phyloP scores from a whole-genome alignment of 1,140 invertebrate genomes.

The Druon quercuslanigerum region DNA sequence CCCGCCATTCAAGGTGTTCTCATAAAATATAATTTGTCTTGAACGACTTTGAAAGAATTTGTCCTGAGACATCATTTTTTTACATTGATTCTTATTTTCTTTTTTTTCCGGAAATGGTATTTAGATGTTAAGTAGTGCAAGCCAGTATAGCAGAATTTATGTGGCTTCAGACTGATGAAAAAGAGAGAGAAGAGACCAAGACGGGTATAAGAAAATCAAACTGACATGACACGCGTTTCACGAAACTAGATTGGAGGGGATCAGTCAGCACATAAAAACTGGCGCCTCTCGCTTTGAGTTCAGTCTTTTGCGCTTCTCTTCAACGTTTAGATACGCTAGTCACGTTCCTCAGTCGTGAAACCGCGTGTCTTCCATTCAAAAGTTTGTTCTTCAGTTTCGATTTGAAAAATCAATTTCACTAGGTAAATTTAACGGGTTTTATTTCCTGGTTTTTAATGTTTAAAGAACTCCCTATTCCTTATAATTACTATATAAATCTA shows the following conservation, averaged over 20 bases:
- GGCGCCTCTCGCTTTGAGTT: background rate
- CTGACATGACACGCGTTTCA: slow-evolving; percentile 32
- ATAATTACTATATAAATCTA: too few relatives aligned
- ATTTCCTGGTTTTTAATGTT: background rate
- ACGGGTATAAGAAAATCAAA: slow-evolving; percentile 21
- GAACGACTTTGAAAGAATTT: too few relatives aligned
- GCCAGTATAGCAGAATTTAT: background rate
- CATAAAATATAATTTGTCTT: too few relatives aligned
- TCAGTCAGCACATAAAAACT: slow-evolving; percentile 2
- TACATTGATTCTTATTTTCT: background rate
- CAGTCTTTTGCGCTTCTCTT: background rate
- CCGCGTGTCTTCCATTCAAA: background rate
- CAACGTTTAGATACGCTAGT: background rate
- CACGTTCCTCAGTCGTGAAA: background rate
- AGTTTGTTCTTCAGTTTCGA: background rate
- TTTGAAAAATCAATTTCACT: background rate
- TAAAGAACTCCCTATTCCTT: background rate
- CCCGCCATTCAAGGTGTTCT: too few relatives aligned
- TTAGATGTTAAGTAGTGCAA: background rate
- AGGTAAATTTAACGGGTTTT: background rate
- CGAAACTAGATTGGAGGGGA: slow-evolving; percentile 32
- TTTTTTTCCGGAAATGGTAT: background rate
- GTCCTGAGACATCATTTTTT: background rate
- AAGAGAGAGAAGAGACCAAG: background rate
- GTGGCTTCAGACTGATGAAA: background rate